Base-by-base conservation (phyloP, 1,140 invertebrate species). In the Tribolium madens region DNA sequence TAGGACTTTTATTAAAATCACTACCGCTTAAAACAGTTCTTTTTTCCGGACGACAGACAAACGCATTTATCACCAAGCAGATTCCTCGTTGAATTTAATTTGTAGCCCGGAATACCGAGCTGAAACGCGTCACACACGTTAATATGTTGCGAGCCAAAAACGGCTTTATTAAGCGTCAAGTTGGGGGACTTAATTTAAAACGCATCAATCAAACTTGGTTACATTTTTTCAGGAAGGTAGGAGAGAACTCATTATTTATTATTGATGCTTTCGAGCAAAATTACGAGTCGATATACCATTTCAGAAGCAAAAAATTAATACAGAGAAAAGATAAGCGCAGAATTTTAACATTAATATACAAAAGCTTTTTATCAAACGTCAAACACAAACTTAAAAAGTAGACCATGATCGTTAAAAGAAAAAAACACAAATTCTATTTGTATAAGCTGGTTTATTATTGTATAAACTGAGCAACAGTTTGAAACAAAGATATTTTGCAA, bases 1-100 rank as follows among this genome's bases (percentile, higher is more conserved):
- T 64, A 13, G 21, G 57, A 64, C 21, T 64, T 64, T 64, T 64
- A 64, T 64, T 64, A 64, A 64, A 64, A 64, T 64, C 57, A 18
- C 17, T 21, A 5, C 14, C 57, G 21, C 33, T 64, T 64, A 64
- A 64, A 64, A 64, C 17, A 57, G 3, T 57, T 18, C 52, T 57
- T 18, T 21, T 26, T 57, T 7, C 3, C 7, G 10, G 36, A 64
- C 14, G 12, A 31, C 57, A 33, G 21, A 26, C 3, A 21, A 26
- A 64, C 52, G 18, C 52, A 57, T 57, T 57, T 57, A 21, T 57
- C 52, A 57, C 17, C 15, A 57, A 17, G 7, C 50, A 15, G 52
- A 57, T 57, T 57, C 52, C 52, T 57, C 15, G 52, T 26, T 12
- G 57, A 42, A 36, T 33, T 64, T 31, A 64, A 64, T 64, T 64